Evolutionary conservation across 1,140 invertebrate genomes (phyloP).

Genomic region (Paraescarpia echinospica): DNA sequence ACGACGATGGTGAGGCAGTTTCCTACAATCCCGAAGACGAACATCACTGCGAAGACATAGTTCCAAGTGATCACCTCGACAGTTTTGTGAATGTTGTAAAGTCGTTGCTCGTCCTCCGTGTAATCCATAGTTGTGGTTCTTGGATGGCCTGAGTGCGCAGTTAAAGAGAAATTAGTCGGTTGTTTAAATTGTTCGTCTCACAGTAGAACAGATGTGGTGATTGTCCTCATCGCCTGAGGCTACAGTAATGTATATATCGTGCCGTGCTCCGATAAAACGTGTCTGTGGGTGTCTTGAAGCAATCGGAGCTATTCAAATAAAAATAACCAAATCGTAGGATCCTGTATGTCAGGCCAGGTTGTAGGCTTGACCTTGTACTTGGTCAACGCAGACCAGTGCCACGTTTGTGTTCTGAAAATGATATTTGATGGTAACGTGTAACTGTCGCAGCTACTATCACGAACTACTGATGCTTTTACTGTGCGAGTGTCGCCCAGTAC

Average conservation of each 20-base stretch:
- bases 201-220: background rate
- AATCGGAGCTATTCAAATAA: background rate
- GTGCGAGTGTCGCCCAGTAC: background rate
- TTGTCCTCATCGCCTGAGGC: background rate
- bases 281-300: background rate
- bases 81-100: background rate
- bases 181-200: background rate
- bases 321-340: background rate
- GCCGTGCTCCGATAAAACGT: background rate
- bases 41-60: background rate
- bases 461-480: too few species aligned
- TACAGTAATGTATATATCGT: background rate
- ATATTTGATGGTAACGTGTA: background rate
- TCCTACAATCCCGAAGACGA: background rate
- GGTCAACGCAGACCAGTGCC: background rate
- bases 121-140: background rate
- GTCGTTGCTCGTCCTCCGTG: background rate
- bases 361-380: background rate
- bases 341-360: background rate
- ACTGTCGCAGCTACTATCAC: background rate
- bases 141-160: too few species aligned
- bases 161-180: background rate
- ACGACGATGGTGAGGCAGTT: background rate
- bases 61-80: background rate
- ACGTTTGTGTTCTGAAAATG: background rate